Evolutionary conservation across 2,113 vertebrate genomes (phyloP).

Genomic region (Parotia lawesii): DNA sequence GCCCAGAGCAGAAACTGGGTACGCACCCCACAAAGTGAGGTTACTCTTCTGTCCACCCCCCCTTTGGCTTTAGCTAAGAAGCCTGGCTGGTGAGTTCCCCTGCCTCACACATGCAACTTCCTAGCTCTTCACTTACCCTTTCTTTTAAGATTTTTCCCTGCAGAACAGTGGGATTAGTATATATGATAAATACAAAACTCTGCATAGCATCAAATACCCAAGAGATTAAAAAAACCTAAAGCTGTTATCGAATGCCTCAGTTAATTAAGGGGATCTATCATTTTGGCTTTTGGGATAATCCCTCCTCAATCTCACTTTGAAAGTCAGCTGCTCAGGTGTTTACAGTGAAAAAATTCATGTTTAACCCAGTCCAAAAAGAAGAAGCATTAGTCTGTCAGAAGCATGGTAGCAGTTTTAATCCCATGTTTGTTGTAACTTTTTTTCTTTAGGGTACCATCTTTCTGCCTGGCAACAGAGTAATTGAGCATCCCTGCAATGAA

Average conservation of each 20-base stretch:
- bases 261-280: not conserved
- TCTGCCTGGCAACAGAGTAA: constrained; percentile 92
- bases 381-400: not conserved
- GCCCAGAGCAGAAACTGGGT: not conserved
- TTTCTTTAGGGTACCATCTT: constrained; percentile 86
- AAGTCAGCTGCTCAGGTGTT: not conserved
- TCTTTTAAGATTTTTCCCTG: not conserved
- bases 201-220: not conserved
- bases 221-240: not conserved
- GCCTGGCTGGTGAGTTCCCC: not conserved
- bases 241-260: not conserved
- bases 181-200: not conserved
- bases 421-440: not conserved
- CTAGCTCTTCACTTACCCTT: not conserved
- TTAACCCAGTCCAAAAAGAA: not conserved
- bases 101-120: not conserved
- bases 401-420: not conserved
- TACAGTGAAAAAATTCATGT: not conserved
- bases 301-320: not conserved
- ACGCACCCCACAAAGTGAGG: not conserved
- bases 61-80: not conserved
- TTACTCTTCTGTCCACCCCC: not conserved
- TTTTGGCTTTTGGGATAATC: not conserved
- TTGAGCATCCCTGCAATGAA: constrained; percentile 89
- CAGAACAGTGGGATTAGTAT: not conserved